Conservation (phyloP, 2,888 invertebrate species). For the Tetranychus piercei region DNA sequence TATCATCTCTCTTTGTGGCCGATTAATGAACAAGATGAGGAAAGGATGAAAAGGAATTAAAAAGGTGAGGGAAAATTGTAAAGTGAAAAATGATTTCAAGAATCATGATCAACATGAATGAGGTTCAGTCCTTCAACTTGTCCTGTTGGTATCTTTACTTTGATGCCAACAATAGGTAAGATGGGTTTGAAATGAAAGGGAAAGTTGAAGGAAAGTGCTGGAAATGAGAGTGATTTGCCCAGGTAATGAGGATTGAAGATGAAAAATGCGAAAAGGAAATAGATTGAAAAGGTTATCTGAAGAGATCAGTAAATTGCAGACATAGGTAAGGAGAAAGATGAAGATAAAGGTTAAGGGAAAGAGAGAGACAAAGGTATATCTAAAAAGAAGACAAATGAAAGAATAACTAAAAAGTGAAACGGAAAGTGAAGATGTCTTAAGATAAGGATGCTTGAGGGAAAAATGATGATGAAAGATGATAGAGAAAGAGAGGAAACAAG, state of each 20-base stretch:
- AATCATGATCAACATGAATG: not conserved
- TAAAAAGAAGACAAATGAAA: not conserved
- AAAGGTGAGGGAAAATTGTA: not conserved
- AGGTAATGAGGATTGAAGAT: not conserved
- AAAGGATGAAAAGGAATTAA: not conserved
- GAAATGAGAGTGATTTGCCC: not conserved
- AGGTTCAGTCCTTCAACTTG: too few relatives aligned
- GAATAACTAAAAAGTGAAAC: not conserved
- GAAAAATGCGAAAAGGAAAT: not conserved
- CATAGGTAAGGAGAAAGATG: conserved; percentile 3
- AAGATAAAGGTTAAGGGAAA: not conserved
- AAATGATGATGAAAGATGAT: not conserved
- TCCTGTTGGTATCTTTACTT: too few relatives aligned
- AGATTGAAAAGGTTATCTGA: not conserved
- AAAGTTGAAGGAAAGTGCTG: too few relatives aligned
- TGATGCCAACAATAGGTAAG: too few relatives aligned
- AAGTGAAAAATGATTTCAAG: not conserved
- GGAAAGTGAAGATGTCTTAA: not conserved
- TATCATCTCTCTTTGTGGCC: too few relatives aligned
- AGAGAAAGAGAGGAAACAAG: not conserved
- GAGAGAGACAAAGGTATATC: not conserved
- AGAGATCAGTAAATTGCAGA: not conserved
- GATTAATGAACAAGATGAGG: not conserved
- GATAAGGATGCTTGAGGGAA: not conserved
- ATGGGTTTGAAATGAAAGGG: too few relatives aligned